Evolutionary conservation across 2,888 invertebrate genomes (phyloP), one percentile per base, ranked within the genome.

Genomic region (Phymatocera aterrima): DNA sequence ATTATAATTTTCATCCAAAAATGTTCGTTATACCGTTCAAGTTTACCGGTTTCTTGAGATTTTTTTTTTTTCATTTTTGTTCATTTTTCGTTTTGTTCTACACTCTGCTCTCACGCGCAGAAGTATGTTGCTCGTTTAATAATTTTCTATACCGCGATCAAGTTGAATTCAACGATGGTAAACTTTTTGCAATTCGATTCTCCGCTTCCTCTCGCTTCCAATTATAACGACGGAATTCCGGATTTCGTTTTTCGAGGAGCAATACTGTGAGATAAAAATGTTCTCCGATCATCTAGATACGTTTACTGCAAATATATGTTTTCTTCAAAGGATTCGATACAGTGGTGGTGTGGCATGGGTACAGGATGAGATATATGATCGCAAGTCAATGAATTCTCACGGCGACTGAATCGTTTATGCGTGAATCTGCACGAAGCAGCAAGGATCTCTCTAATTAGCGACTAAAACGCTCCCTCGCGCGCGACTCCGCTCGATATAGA

Each of bases 341-440:
- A n/a, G n/a, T n/a, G n/a, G n/a, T n/a, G n/a, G 21, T n/a, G 3
- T 54, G 8, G n/a, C 54, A 21, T 8, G 18, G 18, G 54, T 15
- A 15, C 43, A 15, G 10, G 43, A n/a, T n/a, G n/a, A n/a, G n/a
- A 57, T 57, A 28, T 21, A 28, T 15, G 57, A 8, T 28, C 60
- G 68, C 21, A 28, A 31, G 43, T 43, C 43, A 68, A 68, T 68
- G 68, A 72, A 51, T 72, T 72, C 72, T 72, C 51, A 72, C 72
- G 51, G 51, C n/a, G n/a, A n/a, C 21, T 64, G 2, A 64, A 37
- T 37, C 61, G 61, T 64, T 64, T 37, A 68, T 46, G 24, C 43
- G n/a, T 18, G 40, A 37, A 40, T n/a, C 40, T 1, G 18, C 21
- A 21, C 24, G 40, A 18, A 21, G 18, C 40, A 21, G 46, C 57